Evolutionary conservation across 1,140 invertebrate species (phyloP).

Genomic region (Pseudoatta argentina): DNA sequence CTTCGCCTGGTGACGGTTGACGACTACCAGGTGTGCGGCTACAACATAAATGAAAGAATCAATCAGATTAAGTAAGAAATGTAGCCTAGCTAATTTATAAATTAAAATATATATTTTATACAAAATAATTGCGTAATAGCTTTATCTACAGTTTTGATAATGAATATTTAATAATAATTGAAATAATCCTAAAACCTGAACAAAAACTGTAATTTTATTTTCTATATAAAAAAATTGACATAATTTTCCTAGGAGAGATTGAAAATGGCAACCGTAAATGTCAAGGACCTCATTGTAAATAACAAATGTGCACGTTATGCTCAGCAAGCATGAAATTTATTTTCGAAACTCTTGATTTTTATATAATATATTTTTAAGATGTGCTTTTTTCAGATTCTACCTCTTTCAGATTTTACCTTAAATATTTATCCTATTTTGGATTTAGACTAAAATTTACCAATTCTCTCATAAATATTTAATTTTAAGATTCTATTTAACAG

Average conservation of each 20-base stretch:
- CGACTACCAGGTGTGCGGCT: slow-evolving; percentile 95
- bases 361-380: background rate
- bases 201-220: slow-evolving; percentile 54
- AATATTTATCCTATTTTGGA: background rate
- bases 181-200: background rate
- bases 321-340: background rate
- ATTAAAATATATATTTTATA: background rate
- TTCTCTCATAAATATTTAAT: slow-evolving; percentile 4
- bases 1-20: slow-evolving; percentile 96
- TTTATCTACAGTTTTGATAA: background rate
- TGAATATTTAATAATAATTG: background rate
- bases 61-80: background rate
- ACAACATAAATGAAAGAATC: slow-evolving; percentile 74
- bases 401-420: background rate
- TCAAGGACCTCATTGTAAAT: slow-evolving; percentile 65
- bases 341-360: background rate
- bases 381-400: background rate
- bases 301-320: slow-evolving; percentile 31
- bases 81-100: background rate
- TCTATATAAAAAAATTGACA: slow-evolving; percentile 75
- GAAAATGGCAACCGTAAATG: slow-evolving; percentile 71
- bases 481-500: background rate
- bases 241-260: slow-evolving; percentile 51
- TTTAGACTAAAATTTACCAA: background rate
- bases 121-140: background rate